phyloP scores from a whole-genome alignment of 1,140 invertebrate species.

The Dolichoris vasculosae region DNA sequence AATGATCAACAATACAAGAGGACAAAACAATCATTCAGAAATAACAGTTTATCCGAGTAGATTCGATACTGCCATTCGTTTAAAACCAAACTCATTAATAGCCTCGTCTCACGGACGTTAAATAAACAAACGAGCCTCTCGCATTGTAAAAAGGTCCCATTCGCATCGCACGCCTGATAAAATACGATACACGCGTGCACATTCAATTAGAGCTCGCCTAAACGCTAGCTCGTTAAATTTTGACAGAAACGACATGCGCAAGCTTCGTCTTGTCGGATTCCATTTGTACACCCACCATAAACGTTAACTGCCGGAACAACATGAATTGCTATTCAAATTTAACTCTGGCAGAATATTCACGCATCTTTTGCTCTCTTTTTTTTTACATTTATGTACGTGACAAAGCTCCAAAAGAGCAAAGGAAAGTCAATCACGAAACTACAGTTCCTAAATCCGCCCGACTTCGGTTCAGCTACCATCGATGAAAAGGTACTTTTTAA shows the following conservation, averaged over 20 bases:
- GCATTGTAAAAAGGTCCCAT: not conserved
- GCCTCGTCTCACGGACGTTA: not conserved
- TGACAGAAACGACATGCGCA: conserved; percentile 14
- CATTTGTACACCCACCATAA: conserved; percentile 14
- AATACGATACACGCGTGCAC: not conserved
- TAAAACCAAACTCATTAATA: conserved; percentile 18
- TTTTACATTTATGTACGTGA: conserved; percentile 15
- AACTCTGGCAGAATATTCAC: not conserved
- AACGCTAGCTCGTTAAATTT: conserved; percentile 32
- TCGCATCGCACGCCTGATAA: not conserved
- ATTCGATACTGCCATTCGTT: not conserved
- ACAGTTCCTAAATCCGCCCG: not conserved
- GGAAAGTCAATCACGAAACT: not conserved
- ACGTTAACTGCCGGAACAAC: conserved; percentile 20
- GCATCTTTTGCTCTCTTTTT: not conserved
- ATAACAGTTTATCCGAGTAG: not conserved
- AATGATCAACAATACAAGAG: not conserved
- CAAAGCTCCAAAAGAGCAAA: not conserved
- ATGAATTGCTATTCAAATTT: conserved; percentile 15
- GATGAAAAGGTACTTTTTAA: not conserved
- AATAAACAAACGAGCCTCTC: not conserved
- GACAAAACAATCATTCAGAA: not conserved
- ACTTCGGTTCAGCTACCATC: not conserved
- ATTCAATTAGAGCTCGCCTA: conserved; percentile 28
- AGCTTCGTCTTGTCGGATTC: conserved; percentile 16